A percentile compares a stretch with the other conserved stretches of the same genome.
Evolutionary conservation across 2,113 vertebrate genomes (phyloP).

Genomic region (Entomyzon cyanotis): DNA sequence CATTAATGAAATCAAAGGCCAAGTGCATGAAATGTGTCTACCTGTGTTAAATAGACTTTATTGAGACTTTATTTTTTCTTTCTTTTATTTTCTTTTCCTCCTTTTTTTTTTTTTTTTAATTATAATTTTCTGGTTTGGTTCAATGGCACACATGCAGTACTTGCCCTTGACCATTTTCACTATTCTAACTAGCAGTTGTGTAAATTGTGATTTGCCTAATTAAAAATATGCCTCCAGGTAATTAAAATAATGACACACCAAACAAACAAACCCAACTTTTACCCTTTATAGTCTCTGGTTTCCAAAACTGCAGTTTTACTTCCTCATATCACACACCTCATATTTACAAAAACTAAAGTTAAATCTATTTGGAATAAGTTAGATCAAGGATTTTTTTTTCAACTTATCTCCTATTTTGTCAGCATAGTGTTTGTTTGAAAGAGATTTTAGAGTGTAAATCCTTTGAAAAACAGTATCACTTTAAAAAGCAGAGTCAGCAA

Average conservation of each 20-base stretch:
- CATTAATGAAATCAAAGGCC: conserved; percentile 27
- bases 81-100: background rate
- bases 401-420: background rate
- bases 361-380: background rate
- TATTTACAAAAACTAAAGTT: background rate
- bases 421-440: background rate
- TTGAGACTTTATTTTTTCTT: background rate
- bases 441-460: background rate
- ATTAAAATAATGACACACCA: background rate
- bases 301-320: background rate
- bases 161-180: conserved; percentile 29
- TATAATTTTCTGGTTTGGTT: conserved; percentile 25
- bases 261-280: background rate
- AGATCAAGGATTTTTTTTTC: background rate
- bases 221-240: conserved; percentile 42
- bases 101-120: background rate
- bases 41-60: background rate
- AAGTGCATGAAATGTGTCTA: background rate
- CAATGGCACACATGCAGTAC: background rate
- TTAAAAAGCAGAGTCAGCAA: background rate
- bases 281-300: background rate
- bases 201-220: conserved; percentile 7
- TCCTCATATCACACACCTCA: background rate
- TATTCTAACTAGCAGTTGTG: conserved; percentile 2
- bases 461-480: background rate